phyloP scores from a whole-genome alignment of 2,113 vertebrate species.

The Montifringilla adamsi region DNA sequence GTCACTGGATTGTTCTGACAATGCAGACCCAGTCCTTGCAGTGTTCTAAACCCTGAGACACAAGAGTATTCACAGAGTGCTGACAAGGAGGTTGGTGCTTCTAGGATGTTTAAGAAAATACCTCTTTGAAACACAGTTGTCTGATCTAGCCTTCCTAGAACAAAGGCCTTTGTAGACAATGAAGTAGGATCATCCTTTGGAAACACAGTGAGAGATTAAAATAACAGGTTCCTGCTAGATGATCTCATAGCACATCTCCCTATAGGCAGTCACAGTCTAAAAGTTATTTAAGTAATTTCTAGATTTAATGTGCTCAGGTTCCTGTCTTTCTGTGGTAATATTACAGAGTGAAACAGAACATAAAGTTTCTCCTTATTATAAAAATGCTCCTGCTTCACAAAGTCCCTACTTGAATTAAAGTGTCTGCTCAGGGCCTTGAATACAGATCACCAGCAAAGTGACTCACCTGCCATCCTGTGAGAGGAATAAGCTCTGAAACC shows the following conservation, averaged over 20 bases:
- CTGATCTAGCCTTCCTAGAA: background rate
- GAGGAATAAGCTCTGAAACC: background rate
- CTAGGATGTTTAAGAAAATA: background rate
- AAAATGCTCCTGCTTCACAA: conserved; percentile 25
- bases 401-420: conserved; percentile 15
- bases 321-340: background rate
- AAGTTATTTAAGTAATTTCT: background rate
- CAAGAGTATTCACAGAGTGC: background rate
- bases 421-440: conserved; percentile 8
- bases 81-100: background rate
- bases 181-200: background rate
- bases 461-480: background rate
- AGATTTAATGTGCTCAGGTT: background rate
- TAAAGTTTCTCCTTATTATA: conserved; percentile 11
- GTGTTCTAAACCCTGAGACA: background rate
- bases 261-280: background rate
- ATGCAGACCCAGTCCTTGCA: background rate
- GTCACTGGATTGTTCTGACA: background rate
- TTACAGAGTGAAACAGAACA: conserved; percentile 32
- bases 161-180: background rate
- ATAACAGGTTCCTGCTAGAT: background rate
- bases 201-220: conserved; percentile 12
- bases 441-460: background rate
- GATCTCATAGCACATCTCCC: background rate
- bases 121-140: background rate